These are phyloP conservation scores for Pandion haliaetus DNA, from an alignment of 2,113 vertebrate genomes.

Conservation along the genomic window DNA sequence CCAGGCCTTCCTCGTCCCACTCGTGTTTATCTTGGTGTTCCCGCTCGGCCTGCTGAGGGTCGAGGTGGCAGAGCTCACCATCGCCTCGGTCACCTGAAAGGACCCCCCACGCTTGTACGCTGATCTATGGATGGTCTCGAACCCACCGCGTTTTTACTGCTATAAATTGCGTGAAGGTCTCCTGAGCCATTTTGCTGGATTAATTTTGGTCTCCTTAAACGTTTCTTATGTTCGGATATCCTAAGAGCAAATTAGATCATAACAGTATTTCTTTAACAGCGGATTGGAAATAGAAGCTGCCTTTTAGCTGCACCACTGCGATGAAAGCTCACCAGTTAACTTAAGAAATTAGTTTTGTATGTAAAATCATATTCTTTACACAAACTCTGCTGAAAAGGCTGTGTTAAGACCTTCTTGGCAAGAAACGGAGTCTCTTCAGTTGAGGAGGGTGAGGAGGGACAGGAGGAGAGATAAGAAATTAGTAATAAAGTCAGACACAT, in stretches of 20 bases:
- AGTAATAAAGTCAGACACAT: background rate
- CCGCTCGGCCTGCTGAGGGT: too few species aligned
- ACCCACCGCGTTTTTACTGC: accelerated
- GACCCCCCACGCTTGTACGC: accelerated
- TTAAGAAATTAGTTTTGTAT: background rate
- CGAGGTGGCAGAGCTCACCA: accelerated
- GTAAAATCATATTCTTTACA: background rate
- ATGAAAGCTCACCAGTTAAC: background rate
- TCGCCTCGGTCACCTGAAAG: background rate
- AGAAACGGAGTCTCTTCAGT: background rate
- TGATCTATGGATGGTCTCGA: background rate
- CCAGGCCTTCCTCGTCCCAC: accelerated
- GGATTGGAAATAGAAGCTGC: background rate
- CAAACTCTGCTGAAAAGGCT: background rate
- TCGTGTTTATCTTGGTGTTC: accelerated
- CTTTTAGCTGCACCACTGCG: background rate
- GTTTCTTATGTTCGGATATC: background rate
- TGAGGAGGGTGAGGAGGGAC: background rate
- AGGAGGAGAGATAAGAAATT: background rate
- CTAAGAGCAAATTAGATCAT: background rate
- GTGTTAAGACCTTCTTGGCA: background rate
- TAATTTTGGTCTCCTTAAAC: background rate
- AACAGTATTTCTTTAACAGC: background rate
- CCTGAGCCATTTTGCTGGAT: background rate
- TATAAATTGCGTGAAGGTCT: background rate